phyloP scores from a whole-genome alignment of 2,113 vertebrate species.

The Ammospiza caudacuta region DNA sequence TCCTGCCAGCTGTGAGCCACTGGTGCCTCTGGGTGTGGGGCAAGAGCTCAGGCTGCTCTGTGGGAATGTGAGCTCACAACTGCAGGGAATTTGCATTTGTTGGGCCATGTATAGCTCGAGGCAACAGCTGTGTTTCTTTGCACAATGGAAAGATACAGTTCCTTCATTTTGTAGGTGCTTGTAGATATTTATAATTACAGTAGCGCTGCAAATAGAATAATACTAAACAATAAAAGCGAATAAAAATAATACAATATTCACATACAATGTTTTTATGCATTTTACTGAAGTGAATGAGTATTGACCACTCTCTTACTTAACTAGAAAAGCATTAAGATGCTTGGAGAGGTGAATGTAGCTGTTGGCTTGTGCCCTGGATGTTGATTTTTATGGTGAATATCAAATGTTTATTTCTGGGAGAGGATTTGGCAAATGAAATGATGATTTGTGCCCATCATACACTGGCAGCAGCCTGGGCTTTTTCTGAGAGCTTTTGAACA shows the following conservation, averaged over 20 bases:
- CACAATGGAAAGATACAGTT: neutral
- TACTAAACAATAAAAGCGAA: neutral
- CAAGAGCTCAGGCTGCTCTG: neutral
- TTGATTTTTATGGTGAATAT: neutral
- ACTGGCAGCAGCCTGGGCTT: neutral
- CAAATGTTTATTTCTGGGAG: neutral
- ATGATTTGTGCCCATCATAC: accelerated
- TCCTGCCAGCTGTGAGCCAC: neutral
- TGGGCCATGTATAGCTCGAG: accelerated
- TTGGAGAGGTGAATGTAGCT: neutral
- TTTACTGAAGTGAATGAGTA: neutral
- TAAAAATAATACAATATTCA: neutral
- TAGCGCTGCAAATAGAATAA: neutral
- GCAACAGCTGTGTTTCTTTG: neutral
- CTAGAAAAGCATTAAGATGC: neutral
- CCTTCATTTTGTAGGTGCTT: neutral
- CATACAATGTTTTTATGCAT: neutral
- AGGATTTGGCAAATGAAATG: neutral
- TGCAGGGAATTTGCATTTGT: neutral
- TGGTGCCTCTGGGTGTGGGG: neutral
- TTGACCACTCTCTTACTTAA: neutral
- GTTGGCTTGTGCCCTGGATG: neutral
- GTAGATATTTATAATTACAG: neutral
- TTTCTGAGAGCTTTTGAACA: neutral
- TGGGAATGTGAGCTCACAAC: too few relatives aligned